Evolutionary conservation across 2,797 vertebrate species (phyloP).

Genomic region (Prunella strophiata): DNA sequence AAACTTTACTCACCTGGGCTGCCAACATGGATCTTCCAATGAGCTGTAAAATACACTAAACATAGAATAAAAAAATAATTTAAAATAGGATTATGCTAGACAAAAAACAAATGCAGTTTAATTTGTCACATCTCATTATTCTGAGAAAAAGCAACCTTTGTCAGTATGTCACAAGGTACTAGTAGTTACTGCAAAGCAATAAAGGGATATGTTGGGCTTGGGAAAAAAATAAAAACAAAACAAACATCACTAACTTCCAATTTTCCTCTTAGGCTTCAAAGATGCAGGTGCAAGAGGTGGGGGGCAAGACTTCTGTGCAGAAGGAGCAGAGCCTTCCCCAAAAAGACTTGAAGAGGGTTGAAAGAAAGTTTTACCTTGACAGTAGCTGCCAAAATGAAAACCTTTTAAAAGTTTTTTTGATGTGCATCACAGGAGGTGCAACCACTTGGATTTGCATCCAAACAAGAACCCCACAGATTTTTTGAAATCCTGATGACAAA

Average conservation of each 20-base stretch:
- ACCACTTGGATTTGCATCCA: constrained; percentile 48
- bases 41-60: background rate
- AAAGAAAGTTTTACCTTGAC: constrained; percentile 46
- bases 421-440: background rate
- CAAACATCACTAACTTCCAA: background rate
- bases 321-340: background rate
- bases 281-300: background rate
- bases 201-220: background rate
- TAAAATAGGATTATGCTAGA: background rate
- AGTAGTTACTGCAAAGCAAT: background rate
- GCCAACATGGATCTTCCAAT: background rate
- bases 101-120: background rate
- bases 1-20: background rate
- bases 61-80: background rate
- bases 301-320: background rate
- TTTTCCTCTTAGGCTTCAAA: background rate
- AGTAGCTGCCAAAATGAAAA: constrained; percentile 44
- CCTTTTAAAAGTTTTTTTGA: constrained; percentile 45
- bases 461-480: constrained; percentile 50
- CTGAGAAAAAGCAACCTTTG: background rate
- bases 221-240: background rate
- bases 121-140: background rate
- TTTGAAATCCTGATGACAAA: constrained; percentile 53
- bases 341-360: background rate
- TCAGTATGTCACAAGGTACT: background rate